A percentile compares a stretch with the other conserved stretches of the same genome.
Evolutionary conservation across 2,888 invertebrate species (phyloP).

Genomic region (Apamea anceps): DNA sequence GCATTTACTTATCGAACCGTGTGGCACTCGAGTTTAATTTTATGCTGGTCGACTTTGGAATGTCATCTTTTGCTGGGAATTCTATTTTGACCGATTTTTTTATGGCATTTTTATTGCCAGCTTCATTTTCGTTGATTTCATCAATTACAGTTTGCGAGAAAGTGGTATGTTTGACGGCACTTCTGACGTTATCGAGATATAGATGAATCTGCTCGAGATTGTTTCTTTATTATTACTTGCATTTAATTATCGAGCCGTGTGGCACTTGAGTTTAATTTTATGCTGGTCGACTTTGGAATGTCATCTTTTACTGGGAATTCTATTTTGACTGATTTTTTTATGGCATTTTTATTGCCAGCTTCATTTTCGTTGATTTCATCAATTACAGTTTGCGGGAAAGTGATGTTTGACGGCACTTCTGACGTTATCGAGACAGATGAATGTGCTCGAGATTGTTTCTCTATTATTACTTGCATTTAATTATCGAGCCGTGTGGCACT

Average conservation of each 20-base stretch:
- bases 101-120: too few species aligned
- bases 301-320: conserved; percentile 3
- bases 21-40: conserved; percentile 57
- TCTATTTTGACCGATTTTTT: too few species aligned
- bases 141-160: too few species aligned
- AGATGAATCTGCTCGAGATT: conserved; percentile 75
- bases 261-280: conserved; percentile 57
- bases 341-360: too few species aligned
- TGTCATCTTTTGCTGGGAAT: conserved; percentile 26
- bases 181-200: conserved; percentile 75
- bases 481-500: conserved; percentile 51
- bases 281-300: conserved; percentile 44
- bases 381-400: neutral
- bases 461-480: conserved; percentile 52
- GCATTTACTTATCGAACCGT: conserved; percentile 53
- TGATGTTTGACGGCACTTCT: conserved; percentile 64
- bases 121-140: too few species aligned
- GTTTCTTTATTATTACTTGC: conserved; percentile 58
- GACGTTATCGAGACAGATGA: conserved; percentile 78
- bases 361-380: too few species aligned
- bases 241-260: conserved; percentile 52
- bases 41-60: conserved; percentile 45
- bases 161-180: conserved; percentile 60
- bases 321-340: too few species aligned
- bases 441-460: conserved; percentile 71